Conservation (phyloP, 2,888 invertebrate genomes). For the Papilio gigon region DNA sequence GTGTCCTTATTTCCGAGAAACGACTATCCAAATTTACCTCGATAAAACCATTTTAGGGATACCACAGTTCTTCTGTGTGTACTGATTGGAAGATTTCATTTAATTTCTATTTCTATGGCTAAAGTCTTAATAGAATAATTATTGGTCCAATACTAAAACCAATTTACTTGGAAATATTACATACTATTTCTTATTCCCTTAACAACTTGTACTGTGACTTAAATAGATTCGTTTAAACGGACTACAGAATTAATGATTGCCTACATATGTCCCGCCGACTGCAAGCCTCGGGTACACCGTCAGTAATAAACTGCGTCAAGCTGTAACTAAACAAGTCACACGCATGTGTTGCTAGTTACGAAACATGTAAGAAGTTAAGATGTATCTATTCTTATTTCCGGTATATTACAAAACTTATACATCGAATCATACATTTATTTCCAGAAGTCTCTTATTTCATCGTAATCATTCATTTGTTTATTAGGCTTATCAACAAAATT, state of each 20-base stretch:
- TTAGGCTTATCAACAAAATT: too few species aligned
- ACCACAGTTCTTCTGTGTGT: too few species aligned
- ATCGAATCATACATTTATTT: background rate
- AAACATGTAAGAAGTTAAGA: slow-evolving; percentile 23
- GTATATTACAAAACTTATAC: background rate
- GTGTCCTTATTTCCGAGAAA: too few species aligned
- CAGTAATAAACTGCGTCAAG: slow-evolving; percentile 33
- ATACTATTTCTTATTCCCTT: slow-evolving; percentile 10
- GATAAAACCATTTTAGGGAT: too few species aligned
- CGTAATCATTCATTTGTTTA: too few species aligned
- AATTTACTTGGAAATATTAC: background rate
- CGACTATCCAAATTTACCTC: too few species aligned
- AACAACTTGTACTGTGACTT: slow-evolving; percentile 22
- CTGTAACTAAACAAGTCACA: slow-evolving; percentile 26
- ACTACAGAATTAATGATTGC: slow-evolving; percentile 23
- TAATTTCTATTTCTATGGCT: background rate
- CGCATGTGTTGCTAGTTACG: slow-evolving; percentile 29
- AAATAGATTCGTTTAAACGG: slow-evolving; percentile 30
- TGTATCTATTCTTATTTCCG: slow-evolving; percentile 10
- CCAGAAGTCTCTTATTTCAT: too few species aligned
- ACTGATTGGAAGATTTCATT: background rate
- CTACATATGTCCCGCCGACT: slow-evolving; percentile 21
- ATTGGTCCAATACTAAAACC: background rate
- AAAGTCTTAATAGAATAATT: background rate
- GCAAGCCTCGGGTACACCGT: slow-evolving; percentile 23